These are phyloP conservation scores for Drosophila quinaria DNA, from an alignment of 2,888 invertebrate genomes.

Conservation along the genomic window DNA sequence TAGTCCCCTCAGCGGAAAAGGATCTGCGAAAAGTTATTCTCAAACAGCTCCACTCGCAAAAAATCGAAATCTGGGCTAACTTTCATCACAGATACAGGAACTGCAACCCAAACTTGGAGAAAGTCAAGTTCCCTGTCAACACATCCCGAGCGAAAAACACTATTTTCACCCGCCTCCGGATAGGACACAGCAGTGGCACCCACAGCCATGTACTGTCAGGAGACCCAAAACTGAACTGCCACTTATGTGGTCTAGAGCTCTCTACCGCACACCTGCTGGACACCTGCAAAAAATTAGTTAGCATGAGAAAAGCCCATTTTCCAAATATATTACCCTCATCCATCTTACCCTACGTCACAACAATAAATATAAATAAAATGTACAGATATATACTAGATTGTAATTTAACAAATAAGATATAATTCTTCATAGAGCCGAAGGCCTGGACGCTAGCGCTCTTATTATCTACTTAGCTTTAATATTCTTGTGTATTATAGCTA, in stretches of 20 bases:
- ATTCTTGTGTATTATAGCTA: no score
- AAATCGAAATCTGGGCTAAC: neutral
- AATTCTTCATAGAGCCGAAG: no score
- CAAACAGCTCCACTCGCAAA: conserved; percentile 1
- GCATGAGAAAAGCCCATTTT: no score
- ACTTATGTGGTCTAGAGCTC: conserved; percentile 1
- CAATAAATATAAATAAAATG: no score
- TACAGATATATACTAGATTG: no score
- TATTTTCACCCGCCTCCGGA: conserved; percentile 17
- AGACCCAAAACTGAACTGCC: neutral
- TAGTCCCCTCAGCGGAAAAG: conserved; percentile 1
- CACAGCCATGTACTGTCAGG: conserved; percentile 12
- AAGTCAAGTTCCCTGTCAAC: conserved; percentile 6
- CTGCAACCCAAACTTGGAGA: conserved; percentile 23
- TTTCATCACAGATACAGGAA: conserved; percentile 9
- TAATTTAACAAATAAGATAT: no score
- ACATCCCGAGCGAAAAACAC: conserved; percentile 9
- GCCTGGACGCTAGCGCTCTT: no score
- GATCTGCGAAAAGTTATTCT: conserved; percentile 5
- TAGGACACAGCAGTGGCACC: conserved; percentile 21
- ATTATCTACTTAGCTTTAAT: no score
- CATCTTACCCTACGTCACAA: no score
- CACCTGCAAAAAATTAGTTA: conserved; percentile 1
- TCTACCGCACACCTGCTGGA: conserved; percentile 4
- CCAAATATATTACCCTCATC: no score